Conservation (phyloP, 2,888 invertebrate species). For the Cotesia congregata region DNA sequence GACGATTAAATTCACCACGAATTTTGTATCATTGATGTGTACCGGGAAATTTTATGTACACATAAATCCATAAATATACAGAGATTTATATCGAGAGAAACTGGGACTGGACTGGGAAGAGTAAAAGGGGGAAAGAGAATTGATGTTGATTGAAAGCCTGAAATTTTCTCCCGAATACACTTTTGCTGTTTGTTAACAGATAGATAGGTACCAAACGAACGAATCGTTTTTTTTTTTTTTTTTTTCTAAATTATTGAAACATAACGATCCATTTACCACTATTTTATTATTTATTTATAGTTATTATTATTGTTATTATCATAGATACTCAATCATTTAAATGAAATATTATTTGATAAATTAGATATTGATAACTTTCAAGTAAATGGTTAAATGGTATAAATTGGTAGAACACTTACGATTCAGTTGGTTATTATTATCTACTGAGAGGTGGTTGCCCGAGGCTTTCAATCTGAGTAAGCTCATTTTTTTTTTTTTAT, state of each 20-base stretch:
- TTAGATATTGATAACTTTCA: background rate
- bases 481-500: too few relatives aligned
- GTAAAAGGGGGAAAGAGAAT: background rate
- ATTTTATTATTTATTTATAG: background rate
- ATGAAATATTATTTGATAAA: too few relatives aligned
- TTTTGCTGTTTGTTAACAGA: background rate
- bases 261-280: background rate
- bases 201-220: too few relatives aligned
- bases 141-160: constrained; percentile 22
- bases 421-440: too few relatives aligned
- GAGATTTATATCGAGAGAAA: background rate
- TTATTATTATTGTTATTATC: background rate
- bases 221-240: background rate
- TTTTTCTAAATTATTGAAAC: background rate
- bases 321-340: background rate
- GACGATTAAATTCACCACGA: background rate
- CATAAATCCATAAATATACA: background rate
- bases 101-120: background rate
- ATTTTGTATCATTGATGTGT: background rate
- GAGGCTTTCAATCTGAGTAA: too few relatives aligned
- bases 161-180: constrained; percentile 21
- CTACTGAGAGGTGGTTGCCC: too few relatives aligned
- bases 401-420: too few relatives aligned
- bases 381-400: background rate
- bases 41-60: background rate